Evolutionary conservation across 2,113 vertebrate genomes (phyloP).

Genomic region (Tragelaphus buxtoni): DNA sequence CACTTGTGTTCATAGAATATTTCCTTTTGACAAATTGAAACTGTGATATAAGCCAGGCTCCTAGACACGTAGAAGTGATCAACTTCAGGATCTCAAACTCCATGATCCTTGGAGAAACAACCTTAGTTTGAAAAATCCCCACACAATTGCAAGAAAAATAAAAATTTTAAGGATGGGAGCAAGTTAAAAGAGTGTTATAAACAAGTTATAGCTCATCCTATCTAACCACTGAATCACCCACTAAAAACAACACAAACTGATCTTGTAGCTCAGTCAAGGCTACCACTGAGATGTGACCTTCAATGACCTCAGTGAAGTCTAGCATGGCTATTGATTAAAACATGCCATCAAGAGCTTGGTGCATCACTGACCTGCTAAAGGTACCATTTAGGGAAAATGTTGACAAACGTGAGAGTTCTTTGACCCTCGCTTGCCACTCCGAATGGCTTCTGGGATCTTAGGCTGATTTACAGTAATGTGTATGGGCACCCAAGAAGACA

Average conservation of each 20-base stretch:
- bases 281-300: not conserved
- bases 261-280: not conserved
- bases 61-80: not conserved
- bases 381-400: not conserved
- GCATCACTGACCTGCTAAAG: not conserved
- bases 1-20: not conserved
- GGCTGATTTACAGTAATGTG: not conserved
- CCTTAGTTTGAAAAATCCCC: not conserved
- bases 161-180: not conserved
- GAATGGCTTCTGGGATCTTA: not conserved
- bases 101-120: not conserved
- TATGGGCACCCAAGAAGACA: not conserved
- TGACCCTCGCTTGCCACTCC: not conserved
- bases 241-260: not conserved
- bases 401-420: not conserved
- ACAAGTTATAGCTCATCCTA: not conserved
- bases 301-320: not conserved
- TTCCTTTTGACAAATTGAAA: not conserved
- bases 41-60: not conserved
- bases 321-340: not conserved
- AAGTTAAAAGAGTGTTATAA: not conserved
- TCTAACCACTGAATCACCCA: not conserved
- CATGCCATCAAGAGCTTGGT: not conserved
- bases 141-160: not conserved
- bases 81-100: not conserved